Conservation (phyloP, 2,888 invertebrate genomes). For the Drosophila monieri region DNA sequence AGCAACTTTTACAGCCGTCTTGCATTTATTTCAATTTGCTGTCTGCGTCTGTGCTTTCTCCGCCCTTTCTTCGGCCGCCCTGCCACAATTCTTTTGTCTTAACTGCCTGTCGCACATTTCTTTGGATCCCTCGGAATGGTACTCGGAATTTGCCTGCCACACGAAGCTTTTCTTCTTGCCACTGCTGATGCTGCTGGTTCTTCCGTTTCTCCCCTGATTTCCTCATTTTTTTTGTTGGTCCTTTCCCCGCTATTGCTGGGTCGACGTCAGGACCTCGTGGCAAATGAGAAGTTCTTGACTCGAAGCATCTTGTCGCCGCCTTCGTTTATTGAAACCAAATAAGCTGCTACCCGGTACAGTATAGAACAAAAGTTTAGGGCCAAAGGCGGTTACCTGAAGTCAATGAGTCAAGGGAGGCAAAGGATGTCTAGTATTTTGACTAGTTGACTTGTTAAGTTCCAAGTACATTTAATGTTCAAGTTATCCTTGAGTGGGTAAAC, state of each 20-base stretch:
- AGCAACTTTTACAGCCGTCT: slow-evolving; percentile 77
- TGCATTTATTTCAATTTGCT: slow-evolving; percentile 77
- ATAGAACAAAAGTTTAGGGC: not conserved
- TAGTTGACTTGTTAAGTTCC: not conserved
- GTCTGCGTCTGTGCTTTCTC: slow-evolving; percentile 48
- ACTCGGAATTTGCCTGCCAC: slow-evolving; percentile 61
- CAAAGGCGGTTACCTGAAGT: not conserved
- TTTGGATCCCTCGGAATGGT: slow-evolving; percentile 21
- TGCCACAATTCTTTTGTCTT: slow-evolving; percentile 74
- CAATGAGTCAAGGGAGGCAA: not conserved
- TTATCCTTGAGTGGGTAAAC: not conserved
- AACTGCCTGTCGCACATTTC: slow-evolving; percentile 70
- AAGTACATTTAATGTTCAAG: too few relatives aligned
- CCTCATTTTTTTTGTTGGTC: not conserved
- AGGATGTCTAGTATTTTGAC: not conserved
- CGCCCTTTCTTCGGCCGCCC: slow-evolving; percentile 18
- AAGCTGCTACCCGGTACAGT: slow-evolving; percentile 8
- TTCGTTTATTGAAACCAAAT: slow-evolving; percentile 8
- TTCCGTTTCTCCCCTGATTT: not conserved
- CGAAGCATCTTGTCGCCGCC: slow-evolving; percentile 38
- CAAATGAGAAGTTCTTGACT: slow-evolving; percentile 42
- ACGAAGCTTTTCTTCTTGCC: slow-evolving; percentile 26
- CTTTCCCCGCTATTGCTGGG: slow-evolving; percentile 37
- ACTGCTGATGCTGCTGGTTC: slow-evolving; percentile 7
- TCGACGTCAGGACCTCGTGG: slow-evolving; percentile 32